phyloP scores from a whole-genome alignment of 2,888 invertebrate genomes.

The Pedicia rivosa region DNA sequence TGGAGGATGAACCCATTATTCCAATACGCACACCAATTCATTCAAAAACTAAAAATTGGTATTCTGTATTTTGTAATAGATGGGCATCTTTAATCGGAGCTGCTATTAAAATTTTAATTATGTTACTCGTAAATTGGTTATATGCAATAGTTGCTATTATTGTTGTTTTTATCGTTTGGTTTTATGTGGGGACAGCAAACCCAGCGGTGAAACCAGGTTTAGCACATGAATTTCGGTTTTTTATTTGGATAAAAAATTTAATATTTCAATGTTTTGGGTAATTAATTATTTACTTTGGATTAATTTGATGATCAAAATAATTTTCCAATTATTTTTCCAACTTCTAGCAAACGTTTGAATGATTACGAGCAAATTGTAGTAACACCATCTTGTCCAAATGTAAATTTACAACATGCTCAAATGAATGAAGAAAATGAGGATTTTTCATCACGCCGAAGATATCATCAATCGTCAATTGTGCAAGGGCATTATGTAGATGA shows the following conservation, averaged over 20 bases:
- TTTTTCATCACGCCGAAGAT: conserved; percentile 78
- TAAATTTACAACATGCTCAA: conserved; percentile 68
- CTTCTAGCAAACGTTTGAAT: conserved; percentile 50
- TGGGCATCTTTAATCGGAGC: conserved; percentile 87
- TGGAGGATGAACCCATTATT: conserved; percentile 34
- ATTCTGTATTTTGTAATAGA: conserved; percentile 82
- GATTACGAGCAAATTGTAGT: conserved; percentile 79
- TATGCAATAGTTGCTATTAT: conserved; percentile 74
- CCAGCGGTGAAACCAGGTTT: conserved; percentile 90
- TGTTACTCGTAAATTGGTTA: conserved; percentile 88
- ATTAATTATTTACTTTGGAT: conserved; percentile 17
- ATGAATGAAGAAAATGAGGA: conserved; percentile 92
- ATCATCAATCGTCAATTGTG: conserved; percentile 79
- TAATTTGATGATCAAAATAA: conserved; percentile 4
- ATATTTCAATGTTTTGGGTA: conserved; percentile 64
- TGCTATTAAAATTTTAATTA: conserved; percentile 69
- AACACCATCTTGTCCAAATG: conserved; percentile 63
- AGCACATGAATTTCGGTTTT: conserved; percentile 66
- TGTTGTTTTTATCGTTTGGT: conserved; percentile 72
- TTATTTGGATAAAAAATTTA: conserved; percentile 58
- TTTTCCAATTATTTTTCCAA: conserved; percentile 7
- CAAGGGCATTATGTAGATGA: conserved; percentile 30
- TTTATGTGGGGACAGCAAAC: conserved; percentile 89
- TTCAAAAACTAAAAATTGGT: conserved; percentile 88
- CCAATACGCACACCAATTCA: conserved; percentile 53